phyloP scores from a whole-genome alignment of 2,888 invertebrate species.

The Drosophila yooni region DNA sequence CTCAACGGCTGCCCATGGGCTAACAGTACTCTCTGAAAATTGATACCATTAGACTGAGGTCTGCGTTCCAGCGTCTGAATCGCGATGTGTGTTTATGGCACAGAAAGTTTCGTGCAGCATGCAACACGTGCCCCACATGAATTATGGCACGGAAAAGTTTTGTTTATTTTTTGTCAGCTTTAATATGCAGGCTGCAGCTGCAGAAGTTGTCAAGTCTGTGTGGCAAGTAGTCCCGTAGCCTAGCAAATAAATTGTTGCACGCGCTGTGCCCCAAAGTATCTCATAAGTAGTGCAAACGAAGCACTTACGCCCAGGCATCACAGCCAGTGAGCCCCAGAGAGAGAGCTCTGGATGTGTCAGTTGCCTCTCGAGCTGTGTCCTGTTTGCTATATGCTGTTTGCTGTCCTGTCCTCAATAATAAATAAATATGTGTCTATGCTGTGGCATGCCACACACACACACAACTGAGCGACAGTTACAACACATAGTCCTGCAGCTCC shows the following conservation, averaged over 20 bases:
- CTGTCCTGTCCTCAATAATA: constrained; percentile 60
- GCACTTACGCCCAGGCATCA: constrained; percentile 65
- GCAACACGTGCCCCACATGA: constrained; percentile 75
- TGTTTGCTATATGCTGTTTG: neutral
- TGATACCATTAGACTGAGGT: constrained; percentile 66
- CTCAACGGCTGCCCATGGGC: constrained; percentile 33
- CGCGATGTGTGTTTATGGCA: constrained; percentile 14
- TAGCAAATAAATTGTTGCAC: constrained; percentile 71
- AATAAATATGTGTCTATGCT: constrained; percentile 76
- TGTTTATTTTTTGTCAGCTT: constrained; percentile 35
- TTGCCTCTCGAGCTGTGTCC: constrained; percentile 37
- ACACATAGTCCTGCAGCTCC: constrained; percentile 9
- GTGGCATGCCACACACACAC: constrained; percentile 65
- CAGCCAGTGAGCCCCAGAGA: constrained; percentile 8
- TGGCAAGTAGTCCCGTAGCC: constrained; percentile 37
- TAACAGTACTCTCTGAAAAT: constrained; percentile 61
- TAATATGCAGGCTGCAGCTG: constrained; percentile 64
- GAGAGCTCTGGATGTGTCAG: constrained; percentile 47
- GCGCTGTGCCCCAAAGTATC: constrained; percentile 59
- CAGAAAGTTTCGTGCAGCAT: constrained; percentile 68
- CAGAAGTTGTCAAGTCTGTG: constrained; percentile 28
- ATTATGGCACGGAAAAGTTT: constrained; percentile 62
- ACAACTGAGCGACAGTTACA: constrained; percentile 32
- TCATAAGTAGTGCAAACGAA: constrained; percentile 70
- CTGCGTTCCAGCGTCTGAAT: constrained; percentile 3